Evolutionary conservation across 2,888 invertebrate species (phyloP), one percentile per base, ranked within the genome.

Genomic region (Nymphalis polychloros): DNA sequence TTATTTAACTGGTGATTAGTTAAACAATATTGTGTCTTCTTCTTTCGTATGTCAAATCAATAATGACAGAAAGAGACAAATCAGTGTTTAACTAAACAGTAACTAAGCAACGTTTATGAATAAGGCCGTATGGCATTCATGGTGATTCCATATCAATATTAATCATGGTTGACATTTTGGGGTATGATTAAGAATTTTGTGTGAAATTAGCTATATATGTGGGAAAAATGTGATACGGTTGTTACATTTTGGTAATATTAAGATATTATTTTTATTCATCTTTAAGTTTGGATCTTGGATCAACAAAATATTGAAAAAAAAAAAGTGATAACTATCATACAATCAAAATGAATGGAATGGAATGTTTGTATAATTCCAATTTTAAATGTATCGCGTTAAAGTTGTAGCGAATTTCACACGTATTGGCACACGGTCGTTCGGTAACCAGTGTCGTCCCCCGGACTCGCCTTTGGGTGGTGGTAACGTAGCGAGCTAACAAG

Each of bases 401-500:
- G 17, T 35, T 57, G 31, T 64, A 35, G 27, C 48, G 47, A 83
- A 82, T 84, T 81, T 79, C 82, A 79, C 81, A 70, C 75, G 67
- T 67, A 47, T 64, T 10, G 46, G 13, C 27, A 57, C 17, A 61
- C 31, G 19, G 20, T 49, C 13, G 70, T 64, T 73, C 74, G 69
- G 67, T 75, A 48, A 78, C 78, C 79, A 83, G 87, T 85, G 87
- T 74, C 77, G 84, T 81, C 80, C 73, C 79, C 76, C 76, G 80
- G 81, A 76, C 76, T 76, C 77, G 78, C 78, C 74, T 78, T 82
- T 84, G 81, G 92, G 92, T 91, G 90, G 85, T 89, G 92, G 90
- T 89, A 73, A 82, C 81, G 90, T 89, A 74, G 82, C 81, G 82
- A 79, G 74, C 85, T 89, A 88, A 88, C 88, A 84, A 55, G 53